A percentile compares a stretch with the other conserved stretches of the same genome.
phyloP scores from a whole-genome alignment of 2,113 vertebrate genomes.

The Etheostoma cragini region DNA sequence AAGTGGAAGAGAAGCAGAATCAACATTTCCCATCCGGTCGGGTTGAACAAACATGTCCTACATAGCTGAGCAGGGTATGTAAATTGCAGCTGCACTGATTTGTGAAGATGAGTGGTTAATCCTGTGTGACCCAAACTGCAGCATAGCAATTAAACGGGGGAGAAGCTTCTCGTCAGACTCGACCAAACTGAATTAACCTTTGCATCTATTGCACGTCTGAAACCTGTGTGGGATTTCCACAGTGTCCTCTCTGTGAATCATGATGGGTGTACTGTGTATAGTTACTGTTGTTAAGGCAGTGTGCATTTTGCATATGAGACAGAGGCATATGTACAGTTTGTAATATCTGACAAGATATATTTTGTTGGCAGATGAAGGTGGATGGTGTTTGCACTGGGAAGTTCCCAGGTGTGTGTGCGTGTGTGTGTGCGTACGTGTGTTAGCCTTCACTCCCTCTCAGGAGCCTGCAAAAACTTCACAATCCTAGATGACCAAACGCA shows the following conservation, averaged over 20 bases:
- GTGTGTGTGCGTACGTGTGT: background rate
- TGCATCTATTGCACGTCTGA: background rate
- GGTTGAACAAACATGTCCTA: background rate
- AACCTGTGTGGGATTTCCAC: conserved; percentile 9
- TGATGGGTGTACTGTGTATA: background rate
- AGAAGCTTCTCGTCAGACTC: background rate
- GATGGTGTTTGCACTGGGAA: background rate
- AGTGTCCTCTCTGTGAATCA: background rate
- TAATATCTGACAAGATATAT: background rate
- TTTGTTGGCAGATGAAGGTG: background rate
- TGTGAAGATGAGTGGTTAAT: background rate
- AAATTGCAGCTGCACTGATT: background rate
- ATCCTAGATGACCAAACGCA: conserved; percentile 1
- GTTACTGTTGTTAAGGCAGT: conserved; percentile 21
- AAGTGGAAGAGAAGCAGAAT: conserved; percentile 1
- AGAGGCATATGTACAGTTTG: background rate
- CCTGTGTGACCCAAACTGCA: background rate
- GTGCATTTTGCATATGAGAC: background rate
- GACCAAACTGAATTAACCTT: background rate
- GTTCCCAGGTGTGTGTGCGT: conserved; percentile 7
- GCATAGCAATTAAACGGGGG: background rate
- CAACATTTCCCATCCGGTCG: background rate
- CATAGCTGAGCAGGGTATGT: conserved; percentile 5
- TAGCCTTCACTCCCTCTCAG: conserved; percentile 7
- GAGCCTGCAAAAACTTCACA: background rate